Conservation (phyloP, 2,888 invertebrate genomes). For the Blera fallax region DNA sequence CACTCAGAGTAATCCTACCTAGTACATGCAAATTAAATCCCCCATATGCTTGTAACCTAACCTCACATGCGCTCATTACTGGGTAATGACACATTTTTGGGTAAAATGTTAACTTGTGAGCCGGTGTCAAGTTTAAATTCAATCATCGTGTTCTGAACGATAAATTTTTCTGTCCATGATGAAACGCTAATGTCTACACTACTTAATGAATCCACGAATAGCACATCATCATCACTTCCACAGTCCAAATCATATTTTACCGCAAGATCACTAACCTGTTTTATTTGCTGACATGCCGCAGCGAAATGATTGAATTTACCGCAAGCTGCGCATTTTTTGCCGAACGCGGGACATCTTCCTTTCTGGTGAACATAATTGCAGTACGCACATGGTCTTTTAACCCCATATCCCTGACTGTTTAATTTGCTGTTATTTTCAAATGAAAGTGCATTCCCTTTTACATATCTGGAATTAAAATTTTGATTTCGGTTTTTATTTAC, state of each 20-base stretch:
- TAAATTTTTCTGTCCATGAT: constrained; percentile 7
- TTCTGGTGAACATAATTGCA: neutral
- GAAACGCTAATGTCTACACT: neutral
- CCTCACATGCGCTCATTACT: constrained; percentile 4
- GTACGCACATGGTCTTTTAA: constrained; percentile 7
- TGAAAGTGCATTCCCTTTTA: neutral
- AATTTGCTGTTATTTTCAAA: neutral
- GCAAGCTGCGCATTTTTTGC: neutral
- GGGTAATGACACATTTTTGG: constrained; percentile 5
- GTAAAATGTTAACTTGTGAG: constrained; percentile 14
- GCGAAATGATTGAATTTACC: constrained; percentile 20
- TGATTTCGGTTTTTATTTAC: neutral
- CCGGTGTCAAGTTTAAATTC: constrained; percentile 18
- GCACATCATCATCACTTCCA: constrained; percentile 13
- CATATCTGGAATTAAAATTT: neutral
- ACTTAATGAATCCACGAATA: constrained; percentile 9
- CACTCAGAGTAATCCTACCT: neutral
- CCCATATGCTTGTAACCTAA: constrained; percentile 33
- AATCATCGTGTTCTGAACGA: neutral
- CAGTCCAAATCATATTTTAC: constrained; percentile 22
- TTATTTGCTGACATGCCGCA: neutral
- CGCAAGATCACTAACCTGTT: constrained; percentile 41
- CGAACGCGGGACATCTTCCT: constrained; percentile 9
- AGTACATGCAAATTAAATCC: constrained; percentile 23
- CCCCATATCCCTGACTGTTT: neutral